Conservation (phyloP, 2,797 vertebrate genomes). For the Pyrocephalus nanus region DNA sequence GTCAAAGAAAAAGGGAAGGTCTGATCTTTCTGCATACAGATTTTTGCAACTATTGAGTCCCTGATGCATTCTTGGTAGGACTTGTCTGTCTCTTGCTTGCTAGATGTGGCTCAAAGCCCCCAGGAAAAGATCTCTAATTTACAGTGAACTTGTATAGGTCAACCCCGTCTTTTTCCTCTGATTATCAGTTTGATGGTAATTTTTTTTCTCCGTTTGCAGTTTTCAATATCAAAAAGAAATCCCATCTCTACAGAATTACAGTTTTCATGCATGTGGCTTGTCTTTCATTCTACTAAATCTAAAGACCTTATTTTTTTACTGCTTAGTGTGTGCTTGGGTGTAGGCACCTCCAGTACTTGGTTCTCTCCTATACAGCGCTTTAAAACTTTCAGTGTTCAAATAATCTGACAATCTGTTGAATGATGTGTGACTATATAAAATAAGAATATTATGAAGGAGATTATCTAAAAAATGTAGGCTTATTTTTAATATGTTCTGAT, state of each 20-base stretch:
- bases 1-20: conserved; percentile 1
- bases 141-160: background rate
- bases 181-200: background rate
- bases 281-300: background rate
- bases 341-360: background rate
- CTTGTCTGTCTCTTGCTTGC: background rate
- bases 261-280: background rate
- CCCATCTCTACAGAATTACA: background rate
- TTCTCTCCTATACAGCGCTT: background rate
- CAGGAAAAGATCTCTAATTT: background rate
- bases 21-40: background rate
- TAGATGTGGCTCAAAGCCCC: background rate
- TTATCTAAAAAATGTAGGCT: background rate
- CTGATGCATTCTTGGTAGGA: background rate
- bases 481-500: background rate
- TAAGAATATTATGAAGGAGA: background rate
- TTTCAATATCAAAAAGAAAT: background rate
- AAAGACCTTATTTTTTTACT: background rate
- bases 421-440: background rate
- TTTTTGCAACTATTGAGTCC: background rate
- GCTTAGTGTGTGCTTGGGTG: background rate
- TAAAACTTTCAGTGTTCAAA: background rate
- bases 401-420: background rate
- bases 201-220: background rate
- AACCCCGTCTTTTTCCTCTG: background rate